Conservation (phyloP, 2,888 invertebrate genomes). For the Macrophya annulata region DNA sequence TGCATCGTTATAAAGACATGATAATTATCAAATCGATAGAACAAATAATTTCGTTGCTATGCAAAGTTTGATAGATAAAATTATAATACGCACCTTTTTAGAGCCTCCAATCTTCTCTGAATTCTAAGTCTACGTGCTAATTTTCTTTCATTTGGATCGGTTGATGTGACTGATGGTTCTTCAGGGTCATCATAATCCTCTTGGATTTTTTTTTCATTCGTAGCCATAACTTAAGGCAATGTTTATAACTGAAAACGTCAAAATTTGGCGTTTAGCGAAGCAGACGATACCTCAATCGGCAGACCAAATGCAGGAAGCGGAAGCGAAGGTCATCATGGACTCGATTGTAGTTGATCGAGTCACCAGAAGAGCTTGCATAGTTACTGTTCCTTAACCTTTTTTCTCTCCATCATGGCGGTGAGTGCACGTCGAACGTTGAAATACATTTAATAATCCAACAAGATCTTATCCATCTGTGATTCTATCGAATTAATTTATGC, state of each 20-base stretch:
- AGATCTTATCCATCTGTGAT: slow-evolving; percentile 67
- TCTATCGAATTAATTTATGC: slow-evolving; percentile 6
- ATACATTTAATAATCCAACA: slow-evolving; percentile 65
- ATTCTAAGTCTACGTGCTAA: slow-evolving; percentile 86
- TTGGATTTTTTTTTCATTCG: slow-evolving; percentile 65
- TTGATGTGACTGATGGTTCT: slow-evolving; percentile 84
- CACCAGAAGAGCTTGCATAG: slow-evolving; percentile 5
- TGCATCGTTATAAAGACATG: background rate
- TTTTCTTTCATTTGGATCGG: slow-evolving; percentile 87
- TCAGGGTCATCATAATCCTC: slow-evolving; percentile 77
- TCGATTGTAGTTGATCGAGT: background rate
- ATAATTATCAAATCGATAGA: slow-evolving; percentile 21
- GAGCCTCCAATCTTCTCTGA: slow-evolving; percentile 83
- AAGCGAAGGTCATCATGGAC: background rate
- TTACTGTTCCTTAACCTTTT: slow-evolving; percentile 56
- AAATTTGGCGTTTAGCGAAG: slow-evolving; percentile 32
- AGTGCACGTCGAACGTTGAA: slow-evolving; percentile 65
- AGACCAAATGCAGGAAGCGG: slow-evolving; percentile 50
- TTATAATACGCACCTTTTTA: slow-evolving; percentile 78
- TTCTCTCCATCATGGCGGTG: slow-evolving; percentile 72
- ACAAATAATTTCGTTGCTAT: slow-evolving; percentile 37
- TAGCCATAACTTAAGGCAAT: slow-evolving; percentile 16
- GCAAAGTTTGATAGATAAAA: slow-evolving; percentile 30
- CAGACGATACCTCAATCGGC: background rate
- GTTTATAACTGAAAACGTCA: slow-evolving; percentile 20